These are phyloP conservation scores for Percopsis omiscomaycus DNA, from an alignment of 2,797 vertebrate species.

Conservation along the genomic window DNA sequence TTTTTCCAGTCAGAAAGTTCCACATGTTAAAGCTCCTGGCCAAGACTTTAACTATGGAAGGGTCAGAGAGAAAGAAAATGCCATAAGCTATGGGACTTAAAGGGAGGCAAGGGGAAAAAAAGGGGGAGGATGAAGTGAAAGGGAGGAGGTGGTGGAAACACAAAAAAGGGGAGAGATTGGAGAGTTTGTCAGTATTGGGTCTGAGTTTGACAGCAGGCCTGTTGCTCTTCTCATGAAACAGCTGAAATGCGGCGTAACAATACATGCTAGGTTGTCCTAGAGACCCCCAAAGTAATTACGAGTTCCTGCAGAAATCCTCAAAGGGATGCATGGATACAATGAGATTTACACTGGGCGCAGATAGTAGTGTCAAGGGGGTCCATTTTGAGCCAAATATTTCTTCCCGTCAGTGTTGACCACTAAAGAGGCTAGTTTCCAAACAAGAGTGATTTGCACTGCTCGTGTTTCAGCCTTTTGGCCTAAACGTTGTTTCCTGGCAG, in stretches of 20 bases:
- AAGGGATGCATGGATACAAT: too few relatives aligned
- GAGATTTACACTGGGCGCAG: too few relatives aligned
- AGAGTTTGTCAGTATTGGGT: slow-evolving; percentile 55
- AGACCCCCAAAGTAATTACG: slow-evolving; percentile 27
- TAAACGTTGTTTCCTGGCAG: slow-evolving; percentile 46
- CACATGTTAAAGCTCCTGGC: slow-evolving; percentile 52
- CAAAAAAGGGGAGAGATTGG: not conserved
- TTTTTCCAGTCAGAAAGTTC: slow-evolving; percentile 58
- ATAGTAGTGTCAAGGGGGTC: slow-evolving; percentile 7
- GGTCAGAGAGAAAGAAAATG: slow-evolving; percentile 54
- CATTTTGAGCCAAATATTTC: slow-evolving; percentile 17
- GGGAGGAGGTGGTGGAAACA: not conserved
- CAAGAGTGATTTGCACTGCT: slow-evolving; percentile 19
- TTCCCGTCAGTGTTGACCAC: slow-evolving; percentile 8
- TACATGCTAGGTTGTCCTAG: slow-evolving; percentile 36
- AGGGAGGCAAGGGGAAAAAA: not conserved
- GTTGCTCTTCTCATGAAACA: slow-evolving; percentile 63
- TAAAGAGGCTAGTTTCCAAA: slow-evolving; percentile 17
- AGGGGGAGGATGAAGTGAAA: too few relatives aligned
- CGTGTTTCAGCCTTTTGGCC: slow-evolving; percentile 34
- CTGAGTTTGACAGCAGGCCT: slow-evolving; percentile 62
- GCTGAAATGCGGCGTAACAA: slow-evolving; percentile 63
- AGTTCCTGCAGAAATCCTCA: too few relatives aligned
- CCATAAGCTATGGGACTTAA: slow-evolving; percentile 35
- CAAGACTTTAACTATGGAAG: slow-evolving; percentile 45